Percentiles rank a stretch among this genome's conserved stretches.
phyloP scores from a whole-genome alignment of 2,797 vertebrate species.

The Cephalopachus bancanus region DNA sequence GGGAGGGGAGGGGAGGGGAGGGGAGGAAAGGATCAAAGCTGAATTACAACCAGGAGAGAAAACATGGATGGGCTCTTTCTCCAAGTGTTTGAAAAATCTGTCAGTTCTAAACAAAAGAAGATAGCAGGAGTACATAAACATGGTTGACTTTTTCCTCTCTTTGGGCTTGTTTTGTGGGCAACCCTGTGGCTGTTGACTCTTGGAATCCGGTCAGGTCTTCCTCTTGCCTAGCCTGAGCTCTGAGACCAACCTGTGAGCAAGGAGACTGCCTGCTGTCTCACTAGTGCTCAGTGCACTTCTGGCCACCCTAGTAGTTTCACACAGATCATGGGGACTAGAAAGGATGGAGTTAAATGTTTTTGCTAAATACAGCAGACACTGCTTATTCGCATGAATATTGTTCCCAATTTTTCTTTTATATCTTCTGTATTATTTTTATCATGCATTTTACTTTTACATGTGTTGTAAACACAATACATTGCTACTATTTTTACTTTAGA shows the following conservation, averaged over 20 bases:
- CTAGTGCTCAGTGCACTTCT: rapidly evolving
- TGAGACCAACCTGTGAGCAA: background rate
- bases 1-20: background rate
- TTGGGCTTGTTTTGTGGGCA: background rate
- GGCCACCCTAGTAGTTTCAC: background rate
- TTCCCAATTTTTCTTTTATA: constrained; percentile 47
- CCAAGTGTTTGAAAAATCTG: background rate
- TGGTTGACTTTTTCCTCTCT: background rate
- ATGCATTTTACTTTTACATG: constrained; percentile 29
- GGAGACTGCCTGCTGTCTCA: background rate
- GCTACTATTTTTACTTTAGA: constrained; percentile 27
- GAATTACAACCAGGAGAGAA: constrained; percentile 21
- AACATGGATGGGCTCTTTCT: background rate
- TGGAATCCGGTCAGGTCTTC: background rate
- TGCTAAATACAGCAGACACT: background rate
- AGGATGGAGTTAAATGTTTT: background rate
- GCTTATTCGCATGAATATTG: background rate
- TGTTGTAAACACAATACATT: background rate
- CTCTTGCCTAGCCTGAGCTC: background rate
- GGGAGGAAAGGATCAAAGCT: background rate
- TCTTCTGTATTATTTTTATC: constrained; percentile 20
- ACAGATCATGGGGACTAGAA: background rate
- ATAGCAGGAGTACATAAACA: background rate
- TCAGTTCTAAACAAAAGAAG: background rate
- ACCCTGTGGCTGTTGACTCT: background rate